Base-by-base conservation (phyloP, 2,113 vertebrate genomes). In the Anguilla japonica region DNA sequence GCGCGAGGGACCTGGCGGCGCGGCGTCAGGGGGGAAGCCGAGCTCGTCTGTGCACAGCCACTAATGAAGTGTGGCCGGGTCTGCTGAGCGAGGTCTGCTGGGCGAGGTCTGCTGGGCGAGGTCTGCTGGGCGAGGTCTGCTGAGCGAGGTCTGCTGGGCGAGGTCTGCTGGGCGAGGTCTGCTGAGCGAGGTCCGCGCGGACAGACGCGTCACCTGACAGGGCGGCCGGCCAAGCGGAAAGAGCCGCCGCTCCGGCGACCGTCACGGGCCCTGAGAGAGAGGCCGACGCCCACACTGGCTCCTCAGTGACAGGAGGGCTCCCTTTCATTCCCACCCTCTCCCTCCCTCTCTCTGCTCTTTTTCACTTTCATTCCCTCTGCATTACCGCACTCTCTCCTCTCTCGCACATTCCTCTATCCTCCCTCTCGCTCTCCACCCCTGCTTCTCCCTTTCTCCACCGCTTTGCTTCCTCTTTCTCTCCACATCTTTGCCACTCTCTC, bases 171-270 rank as follows among this genome's bases (percentile, higher is more conserved):
- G 11, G 50, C 8, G 50, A 14, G 71, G 29, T 67, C 3, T 84
- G 29, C 39, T 60, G 83, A 80, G 53, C 75, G n/a, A 80, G 53
- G 82, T 43, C 41, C 41, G n/a, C 60, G 14, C 20, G 56, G 63
- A 79, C 81, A 50, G 57, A 57, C 60, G 78, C 71, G 82, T 39
- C 63, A 79, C 81, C 53, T 83, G 71, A 84, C 63, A 8, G 63
- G 20, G 40, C 22, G 57, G 56, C 34, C 22, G 41, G 60, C 34
- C 16, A 34, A 84, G 5, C 39, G 78, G 40, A 84, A 81, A 84
- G 53, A 83, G 50, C 57, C 13, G 20, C 16, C 7, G n/a, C 14
- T 39, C 46, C 39, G 56, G 26, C n/a, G 56, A 83, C 29, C 26
- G 56, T 57, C 57, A 83, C 2, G n/a, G 63, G 22, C 63, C 26